Evolutionary conservation across 2,113 vertebrate species (phyloP), one percentile per base, ranked within the genome.

Genomic region (Pseudopodoces humilis): DNA sequence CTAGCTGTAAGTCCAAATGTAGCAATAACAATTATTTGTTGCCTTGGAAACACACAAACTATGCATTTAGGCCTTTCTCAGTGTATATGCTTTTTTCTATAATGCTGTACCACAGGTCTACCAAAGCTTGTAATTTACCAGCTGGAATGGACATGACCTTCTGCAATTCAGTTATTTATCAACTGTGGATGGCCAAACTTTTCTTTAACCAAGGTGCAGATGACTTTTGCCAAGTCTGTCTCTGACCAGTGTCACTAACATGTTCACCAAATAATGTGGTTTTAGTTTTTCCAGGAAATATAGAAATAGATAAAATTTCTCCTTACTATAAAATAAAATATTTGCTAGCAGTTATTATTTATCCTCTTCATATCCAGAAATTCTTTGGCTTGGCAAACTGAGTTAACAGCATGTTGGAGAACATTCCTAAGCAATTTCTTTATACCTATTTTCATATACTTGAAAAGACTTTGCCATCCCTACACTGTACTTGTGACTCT

Each of bases 231-330:
- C 39, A 91, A 87, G 15, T 78, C 39, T 8, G 1, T 59, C 39
- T 91, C 47, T 92, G 28, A 74, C 13, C 14, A 63, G 3, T 15
- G 12, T 80, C 46, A 86, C 22, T 56, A 63, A 52, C n/a, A 30
- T 35, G 2, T 59, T 78, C 63, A 86, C 6, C 12, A 67, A 86
- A 84, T 37, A 64, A 55, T 1, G 2, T 11, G 33, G 0, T 1
- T 3, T 46, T 67, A 56, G 13, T 75, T 84, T 37, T 41, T 41
- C 9, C 24, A 64, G 14, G 1, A 67, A 71, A 60, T 76, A 59
- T 17, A 65, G 35, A 69, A 62, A 83, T 31, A 31, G 5, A 24
- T 17, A n/a, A 46, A 41, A 8, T 28, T 60, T 5, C 1, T 4
- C 21, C 33, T 55, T 39, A 46, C n/a, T 77, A 53, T 41, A 72